These are phyloP conservation scores for Drosophila nr. perissopoda DNA, from an alignment of 2,888 invertebrate species.

Conservation along the genomic window DNA sequence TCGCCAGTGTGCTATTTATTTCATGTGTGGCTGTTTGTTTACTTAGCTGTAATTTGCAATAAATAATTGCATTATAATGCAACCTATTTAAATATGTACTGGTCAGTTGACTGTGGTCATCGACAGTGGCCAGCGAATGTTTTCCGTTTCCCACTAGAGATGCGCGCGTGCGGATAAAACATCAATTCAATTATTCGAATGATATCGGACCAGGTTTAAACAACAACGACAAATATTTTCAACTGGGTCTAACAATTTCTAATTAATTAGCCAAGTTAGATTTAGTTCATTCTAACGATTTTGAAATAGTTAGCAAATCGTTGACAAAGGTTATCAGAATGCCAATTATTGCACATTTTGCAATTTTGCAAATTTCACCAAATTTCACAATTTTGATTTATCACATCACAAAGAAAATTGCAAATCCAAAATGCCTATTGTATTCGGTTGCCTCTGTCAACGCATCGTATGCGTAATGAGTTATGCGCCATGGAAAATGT, in stretches of 20 bases:
- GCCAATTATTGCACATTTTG: constrained; percentile 39
- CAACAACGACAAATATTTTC: too few species aligned
- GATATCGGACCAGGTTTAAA: not conserved
- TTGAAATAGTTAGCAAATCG: not conserved
- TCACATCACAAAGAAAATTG: constrained; percentile 29
- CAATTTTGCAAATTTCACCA: constrained; percentile 2
- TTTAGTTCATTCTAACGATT: not conserved
- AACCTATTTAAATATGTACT: constrained; percentile 51
- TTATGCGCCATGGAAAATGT: not conserved
- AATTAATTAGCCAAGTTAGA: too few species aligned
- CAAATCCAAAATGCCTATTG: constrained; percentile 11
- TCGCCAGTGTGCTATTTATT: constrained; percentile 33
- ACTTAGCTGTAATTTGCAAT: constrained; percentile 69
- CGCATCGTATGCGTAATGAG: constrained; percentile 50
- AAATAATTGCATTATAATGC: constrained; percentile 69
- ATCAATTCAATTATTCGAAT: not conserved
- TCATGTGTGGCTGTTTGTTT: constrained; percentile 45
- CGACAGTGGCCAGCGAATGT: constrained; percentile 3
- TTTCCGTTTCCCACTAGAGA: not conserved
- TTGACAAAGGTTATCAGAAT: constrained; percentile 9
- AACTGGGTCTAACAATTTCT: too few species aligned
- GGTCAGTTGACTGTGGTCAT: not conserved
- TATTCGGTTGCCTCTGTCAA: constrained; percentile 28
- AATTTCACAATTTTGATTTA: constrained; percentile 64
- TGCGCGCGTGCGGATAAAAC: not conserved